These are phyloP conservation scores for Ophion slaviceki DNA, from an alignment of 2,888 invertebrate genomes.

Conservation along the genomic window DNA sequence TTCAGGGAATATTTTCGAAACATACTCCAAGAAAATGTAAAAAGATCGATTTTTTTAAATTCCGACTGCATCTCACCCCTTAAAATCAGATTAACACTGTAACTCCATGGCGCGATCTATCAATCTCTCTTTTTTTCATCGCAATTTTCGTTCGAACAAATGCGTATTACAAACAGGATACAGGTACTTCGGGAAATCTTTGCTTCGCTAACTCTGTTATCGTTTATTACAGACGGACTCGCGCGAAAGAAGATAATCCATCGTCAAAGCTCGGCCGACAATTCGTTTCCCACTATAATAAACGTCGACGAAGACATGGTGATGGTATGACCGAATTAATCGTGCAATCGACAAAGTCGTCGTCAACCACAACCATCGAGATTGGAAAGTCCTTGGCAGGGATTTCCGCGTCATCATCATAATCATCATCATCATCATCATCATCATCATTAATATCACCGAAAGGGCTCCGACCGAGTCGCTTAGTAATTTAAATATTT, in stretches of 20 bases:
- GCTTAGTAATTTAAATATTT: constrained; percentile 41
- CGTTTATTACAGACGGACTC: constrained; percentile 77
- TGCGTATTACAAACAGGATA: not conserved
- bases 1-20: too few species aligned
- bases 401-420: constrained; percentile 4
- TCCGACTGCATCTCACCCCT: too few species aligned
- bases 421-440: not conserved
- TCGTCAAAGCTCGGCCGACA: constrained; percentile 82
- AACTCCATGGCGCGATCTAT: not conserved
- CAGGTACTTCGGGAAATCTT: not conserved
- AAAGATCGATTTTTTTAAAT: too few species aligned
- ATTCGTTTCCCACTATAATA: constrained; percentile 80
- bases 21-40: too few species aligned
- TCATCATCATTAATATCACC: constrained; percentile 2
- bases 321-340: constrained; percentile 81
- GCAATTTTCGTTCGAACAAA: not conserved
- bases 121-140: not conserved
- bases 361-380: not conserved
- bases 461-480: constrained; percentile 32
- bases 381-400: not conserved
- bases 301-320: constrained; percentile 83
- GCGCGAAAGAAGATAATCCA: constrained; percentile 81
- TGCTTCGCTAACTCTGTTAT: not conserved
- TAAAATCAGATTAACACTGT: not conserved
- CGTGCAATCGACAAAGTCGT: constrained; percentile 49